Base-by-base conservation (phyloP, 2,797 vertebrate species). In the Protosalanx chinensis region DNA sequence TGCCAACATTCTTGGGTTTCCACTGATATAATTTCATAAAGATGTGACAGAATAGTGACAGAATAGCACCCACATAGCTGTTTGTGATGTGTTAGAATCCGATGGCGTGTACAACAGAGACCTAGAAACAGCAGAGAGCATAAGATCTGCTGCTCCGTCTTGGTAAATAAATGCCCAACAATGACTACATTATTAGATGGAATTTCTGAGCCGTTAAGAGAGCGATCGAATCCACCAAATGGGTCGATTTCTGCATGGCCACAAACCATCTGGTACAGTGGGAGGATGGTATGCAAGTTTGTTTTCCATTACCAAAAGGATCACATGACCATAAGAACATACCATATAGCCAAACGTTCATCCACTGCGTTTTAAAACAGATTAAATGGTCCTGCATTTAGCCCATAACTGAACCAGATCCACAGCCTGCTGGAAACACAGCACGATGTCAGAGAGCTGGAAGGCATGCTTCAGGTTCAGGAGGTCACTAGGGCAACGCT, bases 401-500 rank as follows among this genome's bases (percentile, higher is more conserved):
- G 41, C 41, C 41, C 10, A 6, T 49, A 27, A 27, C 30, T 32
- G 46, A 46, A 46, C 12, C 41, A 41, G 33, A 46, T 65, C 20
- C 64, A 65, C 12, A 46, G 16, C 4, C 37, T 27, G 13, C 41
- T 69, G 71, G 72, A 70, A 13, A 35, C 12, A n/a, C 18, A 13
- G n/a, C 12, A n/a, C 18, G 8, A n/a, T 41, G 5, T 37, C 37
- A 46, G 35, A 46, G 7, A 41, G 71, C 76, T 4, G 1, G 59
- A 61, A 73, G 59, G 41, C 41, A 8, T 12, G 10, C 41, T 74
- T 64, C 70, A 84, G 84, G 88, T 87, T 46, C 41, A 46, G 81
- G 84, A 86, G 85, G 86, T 87, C 82, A 86, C 68, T 82, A 74
- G 86, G 84, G 79, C 85, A 85, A 69, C 59, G 74, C 61, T 69